phyloP scores from a whole-genome alignment of 2,888 invertebrate species.

The Spilosoma lubricipeda region DNA sequence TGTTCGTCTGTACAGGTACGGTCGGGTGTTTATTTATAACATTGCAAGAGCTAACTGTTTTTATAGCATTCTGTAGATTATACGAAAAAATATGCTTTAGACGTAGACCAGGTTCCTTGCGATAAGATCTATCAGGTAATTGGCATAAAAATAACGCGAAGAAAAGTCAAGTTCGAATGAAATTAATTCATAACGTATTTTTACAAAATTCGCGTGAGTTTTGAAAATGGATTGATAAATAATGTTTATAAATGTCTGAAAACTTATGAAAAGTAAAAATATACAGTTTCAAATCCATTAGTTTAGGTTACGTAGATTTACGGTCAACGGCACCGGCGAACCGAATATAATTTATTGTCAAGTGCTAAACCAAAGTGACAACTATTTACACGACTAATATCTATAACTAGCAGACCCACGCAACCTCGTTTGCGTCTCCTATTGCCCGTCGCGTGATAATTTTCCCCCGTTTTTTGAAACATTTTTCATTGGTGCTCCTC shows the following conservation, averaged over 20 bases:
- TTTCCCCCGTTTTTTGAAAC: no score
- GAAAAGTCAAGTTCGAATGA: no score
- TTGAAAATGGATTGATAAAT: not conserved
- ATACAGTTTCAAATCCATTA: not conserved
- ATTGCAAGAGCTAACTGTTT: not conserved
- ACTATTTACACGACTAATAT: constrained; percentile 14
- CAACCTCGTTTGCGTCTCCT: no score
- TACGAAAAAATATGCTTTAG: no score
- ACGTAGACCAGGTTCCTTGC: no score
- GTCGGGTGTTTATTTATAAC: not conserved
- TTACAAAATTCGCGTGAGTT: not conserved
- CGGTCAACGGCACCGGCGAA: not conserved
- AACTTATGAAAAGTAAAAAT: not conserved
- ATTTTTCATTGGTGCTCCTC: no score
- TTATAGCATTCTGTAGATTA: not conserved
- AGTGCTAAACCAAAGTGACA: constrained; percentile 3
- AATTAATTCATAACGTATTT: not conserved
- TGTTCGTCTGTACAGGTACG: not conserved
- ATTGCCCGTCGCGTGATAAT: no score
- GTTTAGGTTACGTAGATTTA: not conserved
- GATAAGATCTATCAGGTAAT: no score
- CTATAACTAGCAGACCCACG: no score
- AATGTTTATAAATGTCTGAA: not conserved
- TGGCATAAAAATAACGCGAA: no score
- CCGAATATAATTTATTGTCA: constrained; percentile 1